Percentiles rank a stretch among this genome's conserved stretches.
phyloP scores from a whole-genome alignment of 2,113 vertebrate genomes.

The Salvelinus sp. region DNA sequence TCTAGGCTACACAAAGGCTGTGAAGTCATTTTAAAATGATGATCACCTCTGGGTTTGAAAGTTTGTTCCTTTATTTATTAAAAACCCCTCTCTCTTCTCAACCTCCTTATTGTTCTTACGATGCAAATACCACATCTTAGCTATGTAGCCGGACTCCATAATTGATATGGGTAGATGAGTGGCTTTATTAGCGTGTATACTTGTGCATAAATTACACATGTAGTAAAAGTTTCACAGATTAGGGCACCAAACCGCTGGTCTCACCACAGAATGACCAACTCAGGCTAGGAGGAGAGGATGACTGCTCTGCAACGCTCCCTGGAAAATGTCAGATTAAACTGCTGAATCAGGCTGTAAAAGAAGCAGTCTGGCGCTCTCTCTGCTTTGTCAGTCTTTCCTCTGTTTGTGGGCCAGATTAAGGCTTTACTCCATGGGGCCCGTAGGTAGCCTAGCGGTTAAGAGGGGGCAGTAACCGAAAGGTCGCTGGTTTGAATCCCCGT shows the following conservation, averaged over 20 bases:
- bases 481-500: too few species aligned
- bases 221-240: slow-evolving; percentile 73
- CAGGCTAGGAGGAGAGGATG: slow-evolving; percentile 63
- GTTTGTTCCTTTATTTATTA: not conserved
- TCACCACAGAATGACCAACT: slow-evolving; percentile 76
- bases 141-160: slow-evolving; percentile 34
- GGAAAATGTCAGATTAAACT: slow-evolving; percentile 79
- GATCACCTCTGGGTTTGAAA: not conserved
- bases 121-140: not conserved
- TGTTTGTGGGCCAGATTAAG: slow-evolving; percentile 48
- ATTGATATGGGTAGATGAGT: slow-evolving; percentile 44
- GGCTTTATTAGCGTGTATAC: slow-evolving; percentile 21
- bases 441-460: too few species aligned
- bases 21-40: not conserved
- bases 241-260: slow-evolving; percentile 66
- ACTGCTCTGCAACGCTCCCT: slow-evolving; percentile 67
- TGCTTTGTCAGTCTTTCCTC: slow-evolving; percentile 73
- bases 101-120: not conserved
- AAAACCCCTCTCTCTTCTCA: not conserved
- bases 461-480: too few species aligned
- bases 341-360: slow-evolving; percentile 74
- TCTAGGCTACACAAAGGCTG: not conserved
- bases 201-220: slow-evolving; percentile 55
- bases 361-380: slow-evolving; percentile 46
- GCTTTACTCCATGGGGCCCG: slow-evolving; percentile 46